Evolutionary conservation across 2,888 invertebrate genomes (phyloP).

Genomic region (Harpagoxenus sublaevis): DNA sequence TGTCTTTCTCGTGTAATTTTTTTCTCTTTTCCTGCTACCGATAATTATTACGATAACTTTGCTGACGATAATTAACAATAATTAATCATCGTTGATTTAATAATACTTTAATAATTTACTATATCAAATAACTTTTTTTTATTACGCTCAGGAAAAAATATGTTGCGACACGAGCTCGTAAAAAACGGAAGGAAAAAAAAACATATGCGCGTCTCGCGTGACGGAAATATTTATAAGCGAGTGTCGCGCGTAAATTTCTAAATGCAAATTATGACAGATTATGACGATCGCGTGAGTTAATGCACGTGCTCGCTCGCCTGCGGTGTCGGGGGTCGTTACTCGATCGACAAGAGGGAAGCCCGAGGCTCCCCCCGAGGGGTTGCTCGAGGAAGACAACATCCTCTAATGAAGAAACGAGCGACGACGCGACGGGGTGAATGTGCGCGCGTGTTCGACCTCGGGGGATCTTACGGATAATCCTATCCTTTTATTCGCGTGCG

Average conservation of each 20-base stretch:
- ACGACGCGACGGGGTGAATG: background rate
- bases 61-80: background rate
- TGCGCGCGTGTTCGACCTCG: background rate
- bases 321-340: background rate
- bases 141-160: background rate
- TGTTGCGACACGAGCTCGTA: slow-evolving; percentile 4
- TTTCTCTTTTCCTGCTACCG: background rate
- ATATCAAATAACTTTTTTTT: background rate
- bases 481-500: slow-evolving; percentile 34
- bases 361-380: background rate
- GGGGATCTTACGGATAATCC: slow-evolving; percentile 10
- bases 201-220: slow-evolving; percentile 9
- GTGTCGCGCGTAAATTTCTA: slow-evolving; percentile 31
- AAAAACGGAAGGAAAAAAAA: background rate
- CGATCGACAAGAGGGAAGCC: background rate
- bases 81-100: background rate
- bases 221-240: slow-evolving; percentile 35
- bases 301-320: background rate
- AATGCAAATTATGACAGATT: slow-evolving; percentile 50
- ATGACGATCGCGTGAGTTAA: slow-evolving; percentile 27
- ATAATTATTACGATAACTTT: background rate
- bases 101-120: background rate
- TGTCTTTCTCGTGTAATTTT: background rate
- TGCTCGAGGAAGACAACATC: background rate
- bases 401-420: background rate